Conservation (phyloP, 2,113 vertebrate species). For the Vanacampus margaritifer region DNA sequence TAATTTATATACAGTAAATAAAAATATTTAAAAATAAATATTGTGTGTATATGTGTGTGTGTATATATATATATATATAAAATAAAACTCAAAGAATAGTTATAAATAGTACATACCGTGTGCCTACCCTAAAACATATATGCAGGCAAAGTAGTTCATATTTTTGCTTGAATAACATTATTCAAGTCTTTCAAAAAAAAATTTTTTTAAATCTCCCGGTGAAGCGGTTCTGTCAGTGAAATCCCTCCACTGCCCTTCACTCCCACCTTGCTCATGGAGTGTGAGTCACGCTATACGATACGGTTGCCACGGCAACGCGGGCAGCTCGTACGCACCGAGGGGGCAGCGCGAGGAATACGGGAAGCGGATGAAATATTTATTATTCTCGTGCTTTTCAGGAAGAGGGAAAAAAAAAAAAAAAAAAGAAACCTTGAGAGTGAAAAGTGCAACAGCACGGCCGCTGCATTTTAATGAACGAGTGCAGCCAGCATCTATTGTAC, state of each 20-base stretch:
- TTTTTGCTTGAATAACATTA: too few relatives aligned
- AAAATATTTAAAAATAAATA: too few relatives aligned
- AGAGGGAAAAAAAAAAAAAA: neutral
- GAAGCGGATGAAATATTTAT: neutral
- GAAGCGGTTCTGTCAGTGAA: constrained; percentile 16
- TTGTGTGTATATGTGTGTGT: too few relatives aligned
- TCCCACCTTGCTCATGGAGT: constrained; percentile 15
- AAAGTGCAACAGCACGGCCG: neutral
- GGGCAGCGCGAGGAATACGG: constrained; percentile 23
- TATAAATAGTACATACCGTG: too few relatives aligned
- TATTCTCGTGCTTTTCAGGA: neutral
- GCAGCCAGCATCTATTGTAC: neutral
- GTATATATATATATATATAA: too few relatives aligned
- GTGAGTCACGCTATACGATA: constrained; percentile 30
- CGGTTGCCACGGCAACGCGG: constrained; percentile 56
- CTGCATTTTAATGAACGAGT: neutral
- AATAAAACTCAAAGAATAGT: too few relatives aligned
- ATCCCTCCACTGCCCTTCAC: constrained; percentile 16
- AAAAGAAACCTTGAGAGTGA: neutral
- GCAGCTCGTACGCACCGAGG: constrained; percentile 32
- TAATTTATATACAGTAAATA: too few relatives aligned
- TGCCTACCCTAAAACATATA: too few relatives aligned
- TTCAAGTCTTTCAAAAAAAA: too few relatives aligned
- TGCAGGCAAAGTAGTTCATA: too few relatives aligned
- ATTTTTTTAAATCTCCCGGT: too few relatives aligned